Conservation (phyloP, 2,797 vertebrate genomes). For the Sebastes paucispinis region DNA sequence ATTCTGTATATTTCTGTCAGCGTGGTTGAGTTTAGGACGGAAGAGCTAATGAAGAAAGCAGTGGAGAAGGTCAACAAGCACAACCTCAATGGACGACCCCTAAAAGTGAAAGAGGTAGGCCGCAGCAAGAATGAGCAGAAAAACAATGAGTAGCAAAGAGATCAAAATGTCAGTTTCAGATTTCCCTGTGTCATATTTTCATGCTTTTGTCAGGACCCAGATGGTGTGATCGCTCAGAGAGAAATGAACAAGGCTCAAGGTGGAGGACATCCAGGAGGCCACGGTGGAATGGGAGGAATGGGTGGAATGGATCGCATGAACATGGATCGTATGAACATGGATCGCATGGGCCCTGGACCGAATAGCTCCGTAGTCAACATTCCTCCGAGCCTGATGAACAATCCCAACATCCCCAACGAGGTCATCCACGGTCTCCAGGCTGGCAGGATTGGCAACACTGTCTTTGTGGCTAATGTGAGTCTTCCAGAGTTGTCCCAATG, state of each 20-base stretch:
- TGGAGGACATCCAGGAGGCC: slow-evolving; percentile 76
- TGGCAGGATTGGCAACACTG: slow-evolving; percentile 93
- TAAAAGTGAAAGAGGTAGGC: slow-evolving; percentile 96
- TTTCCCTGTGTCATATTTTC: neutral
- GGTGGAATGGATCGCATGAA: slow-evolving; percentile 68
- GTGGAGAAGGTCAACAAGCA: slow-evolving; percentile 98
- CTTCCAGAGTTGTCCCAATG: neutral
- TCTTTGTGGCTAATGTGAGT: slow-evolving; percentile 96
- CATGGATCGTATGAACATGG: slow-evolving; percentile 84
- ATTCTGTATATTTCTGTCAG: slow-evolving; percentile 74
- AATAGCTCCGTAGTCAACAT: slow-evolving; percentile 89
- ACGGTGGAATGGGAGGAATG: slow-evolving; percentile 80
- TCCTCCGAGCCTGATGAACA: slow-evolving; percentile 94
- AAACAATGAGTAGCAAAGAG: too few relatives aligned
- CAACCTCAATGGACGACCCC: slow-evolving; percentile 92
- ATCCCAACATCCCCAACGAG: slow-evolving; percentile 96
- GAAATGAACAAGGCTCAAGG: slow-evolving; percentile 88
- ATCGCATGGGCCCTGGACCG: slow-evolving; percentile 88
- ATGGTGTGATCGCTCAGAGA: slow-evolving; percentile 92
- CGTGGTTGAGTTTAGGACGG: slow-evolving; percentile 98
- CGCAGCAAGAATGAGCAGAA: neutral
- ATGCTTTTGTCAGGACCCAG: slow-evolving; percentile 85
- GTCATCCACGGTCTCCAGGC: slow-evolving; percentile 96
- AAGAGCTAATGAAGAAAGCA: slow-evolving; percentile 98
- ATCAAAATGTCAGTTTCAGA: neutral